Evolutionary conservation across 2,113 vertebrate species (phyloP).

Genomic region (Melierax canorus): DNA sequence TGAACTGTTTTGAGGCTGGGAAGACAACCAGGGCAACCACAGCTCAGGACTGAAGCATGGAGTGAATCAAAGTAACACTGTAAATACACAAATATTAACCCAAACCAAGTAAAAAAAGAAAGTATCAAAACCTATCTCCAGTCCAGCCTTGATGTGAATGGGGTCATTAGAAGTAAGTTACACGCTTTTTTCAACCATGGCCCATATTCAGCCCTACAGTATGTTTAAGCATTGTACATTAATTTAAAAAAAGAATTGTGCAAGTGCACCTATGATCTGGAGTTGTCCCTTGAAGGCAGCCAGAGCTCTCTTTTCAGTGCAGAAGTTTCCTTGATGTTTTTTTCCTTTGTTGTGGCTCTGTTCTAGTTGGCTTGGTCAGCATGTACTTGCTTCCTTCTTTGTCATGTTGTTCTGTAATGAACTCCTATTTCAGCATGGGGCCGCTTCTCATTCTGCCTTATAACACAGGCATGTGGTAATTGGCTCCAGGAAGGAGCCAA

Average conservation of each 20-base stretch:
- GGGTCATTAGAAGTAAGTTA: not conserved
- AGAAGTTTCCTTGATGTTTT: not conserved
- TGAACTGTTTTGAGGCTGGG: not conserved
- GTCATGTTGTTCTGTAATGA: not conserved
- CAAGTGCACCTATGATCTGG: not conserved
- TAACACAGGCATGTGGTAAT: conserved; percentile 19
- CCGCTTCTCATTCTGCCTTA: not conserved
- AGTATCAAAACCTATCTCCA: not conserved
- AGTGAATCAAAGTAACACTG: not conserved
- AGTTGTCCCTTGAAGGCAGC: not conserved
- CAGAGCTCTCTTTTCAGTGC: not conserved
- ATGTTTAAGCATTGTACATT: not conserved
- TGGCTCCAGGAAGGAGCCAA: conserved; percentile 30
- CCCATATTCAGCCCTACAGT: not conserved
- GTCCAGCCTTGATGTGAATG: not conserved
- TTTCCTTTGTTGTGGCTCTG: not conserved
- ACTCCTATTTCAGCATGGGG: not conserved
- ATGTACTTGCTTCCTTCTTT: not conserved
- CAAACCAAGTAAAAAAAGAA: not conserved
- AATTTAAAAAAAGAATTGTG: not conserved
- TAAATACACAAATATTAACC: not conserved
- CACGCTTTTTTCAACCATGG: not conserved
- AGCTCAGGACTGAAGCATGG: not conserved
- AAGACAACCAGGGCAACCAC: not conserved
- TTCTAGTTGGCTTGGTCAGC: not conserved